Evolutionary conservation across 2,797 vertebrate species (phyloP).

Genomic region (Mionectes olivaceus): DNA sequence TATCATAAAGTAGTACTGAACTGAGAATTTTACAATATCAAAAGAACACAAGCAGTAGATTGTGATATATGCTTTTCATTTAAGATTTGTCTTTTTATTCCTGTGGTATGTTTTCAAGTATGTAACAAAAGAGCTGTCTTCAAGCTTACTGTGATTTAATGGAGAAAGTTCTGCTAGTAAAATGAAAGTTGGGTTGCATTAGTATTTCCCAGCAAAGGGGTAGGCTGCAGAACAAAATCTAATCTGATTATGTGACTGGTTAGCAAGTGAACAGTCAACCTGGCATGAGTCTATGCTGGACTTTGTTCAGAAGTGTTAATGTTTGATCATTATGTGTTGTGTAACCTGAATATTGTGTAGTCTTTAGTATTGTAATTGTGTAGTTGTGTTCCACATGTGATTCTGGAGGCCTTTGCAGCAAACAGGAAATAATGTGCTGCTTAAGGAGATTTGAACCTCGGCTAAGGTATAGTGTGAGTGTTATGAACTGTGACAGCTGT

Average conservation of each 20-base stretch:
- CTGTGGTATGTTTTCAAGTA: not conserved
- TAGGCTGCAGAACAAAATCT: not conserved
- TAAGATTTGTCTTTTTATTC: not conserved
- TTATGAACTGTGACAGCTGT: not conserved
- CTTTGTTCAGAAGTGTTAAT: slow-evolving; percentile 40
- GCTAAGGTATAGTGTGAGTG: not conserved
- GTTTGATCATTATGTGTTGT: not conserved
- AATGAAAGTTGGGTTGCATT: not conserved
- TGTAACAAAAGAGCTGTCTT: not conserved
- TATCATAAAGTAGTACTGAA: not conserved
- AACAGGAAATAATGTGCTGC: not conserved
- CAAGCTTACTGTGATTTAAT: not conserved
- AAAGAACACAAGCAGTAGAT: not conserved
- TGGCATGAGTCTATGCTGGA: not conserved
- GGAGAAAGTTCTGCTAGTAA: not conserved
- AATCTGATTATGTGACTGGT: not conserved
- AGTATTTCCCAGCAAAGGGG: not conserved
- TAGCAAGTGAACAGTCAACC: not conserved
- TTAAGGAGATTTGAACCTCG: not conserved
- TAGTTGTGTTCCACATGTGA: not conserved
- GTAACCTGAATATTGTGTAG: not conserved
- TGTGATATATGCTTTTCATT: not conserved
- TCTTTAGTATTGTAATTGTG: not conserved
- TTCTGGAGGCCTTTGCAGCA: not conserved
- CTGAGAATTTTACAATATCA: not conserved